phyloP scores from a whole-genome alignment of 2,113 vertebrate genomes.

The Nansenia antarctica region DNA sequence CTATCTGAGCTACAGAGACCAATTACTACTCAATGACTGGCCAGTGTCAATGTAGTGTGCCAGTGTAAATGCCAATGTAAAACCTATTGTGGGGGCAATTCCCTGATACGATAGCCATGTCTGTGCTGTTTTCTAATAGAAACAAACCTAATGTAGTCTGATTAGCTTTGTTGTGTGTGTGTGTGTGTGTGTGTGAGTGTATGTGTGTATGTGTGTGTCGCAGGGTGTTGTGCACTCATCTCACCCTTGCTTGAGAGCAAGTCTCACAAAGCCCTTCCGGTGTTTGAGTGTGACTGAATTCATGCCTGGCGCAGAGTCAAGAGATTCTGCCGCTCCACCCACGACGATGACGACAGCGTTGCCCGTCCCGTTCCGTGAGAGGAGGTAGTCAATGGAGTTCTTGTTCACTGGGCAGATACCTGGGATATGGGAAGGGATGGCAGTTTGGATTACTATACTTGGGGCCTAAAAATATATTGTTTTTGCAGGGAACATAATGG shows the following conservation, averaged over 20 bases:
- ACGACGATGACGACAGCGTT: slow-evolving; percentile 94
- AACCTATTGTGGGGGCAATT: not conserved
- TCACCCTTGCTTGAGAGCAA: slow-evolving; percentile 91
- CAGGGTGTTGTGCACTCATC: slow-evolving; percentile 18
- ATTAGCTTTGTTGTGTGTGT: slow-evolving; percentile 6
- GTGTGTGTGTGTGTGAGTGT: not conserved
- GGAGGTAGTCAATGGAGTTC: slow-evolving; percentile 93
- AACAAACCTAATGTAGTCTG: not conserved
- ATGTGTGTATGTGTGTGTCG: not conserved
- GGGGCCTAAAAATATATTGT: not conserved
- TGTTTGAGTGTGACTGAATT: slow-evolving; percentile 86
- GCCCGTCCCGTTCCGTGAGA: slow-evolving; percentile 87
- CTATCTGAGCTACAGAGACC: not conserved
- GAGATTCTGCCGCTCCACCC: slow-evolving; percentile 92
- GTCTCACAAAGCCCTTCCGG: slow-evolving; percentile 91
- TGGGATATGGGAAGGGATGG: slow-evolving; percentile 41
- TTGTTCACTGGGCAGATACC: slow-evolving; percentile 94
- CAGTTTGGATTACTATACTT: not conserved
- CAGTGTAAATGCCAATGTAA: no score
- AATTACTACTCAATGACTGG: not conserved
- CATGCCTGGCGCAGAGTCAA: slow-evolving; percentile 85
- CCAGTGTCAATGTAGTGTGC: not conserved
- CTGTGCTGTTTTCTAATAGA: not conserved
- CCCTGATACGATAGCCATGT: not conserved
- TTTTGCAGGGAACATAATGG: not conserved